Evolutionary conservation across 2,113 vertebrate genomes (phyloP).

Genomic region (Psephotus haematonotus): DNA sequence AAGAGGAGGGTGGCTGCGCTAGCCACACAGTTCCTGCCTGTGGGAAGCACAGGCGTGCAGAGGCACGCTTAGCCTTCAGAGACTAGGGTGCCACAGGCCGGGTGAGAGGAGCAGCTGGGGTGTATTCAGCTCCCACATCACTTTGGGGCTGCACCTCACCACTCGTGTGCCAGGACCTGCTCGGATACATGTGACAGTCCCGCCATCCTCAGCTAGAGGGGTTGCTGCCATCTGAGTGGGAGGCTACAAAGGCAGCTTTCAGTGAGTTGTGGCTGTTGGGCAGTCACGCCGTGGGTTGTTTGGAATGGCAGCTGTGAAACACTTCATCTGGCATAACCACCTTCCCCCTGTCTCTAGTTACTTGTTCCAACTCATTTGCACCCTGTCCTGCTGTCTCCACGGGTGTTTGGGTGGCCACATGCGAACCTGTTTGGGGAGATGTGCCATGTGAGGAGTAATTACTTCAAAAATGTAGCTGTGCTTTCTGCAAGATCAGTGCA

Average conservation of each 20-base stretch:
- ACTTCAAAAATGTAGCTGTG: accelerated
- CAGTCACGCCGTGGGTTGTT: accelerated
- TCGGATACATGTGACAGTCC: accelerated
- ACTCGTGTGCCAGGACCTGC: accelerated
- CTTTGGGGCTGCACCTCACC: background rate
- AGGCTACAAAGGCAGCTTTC: background rate
- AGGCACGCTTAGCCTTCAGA: too few species aligned
- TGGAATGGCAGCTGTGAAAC: background rate
- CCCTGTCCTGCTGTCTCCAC: background rate
- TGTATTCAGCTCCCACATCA: background rate
- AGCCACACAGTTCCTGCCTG: background rate
- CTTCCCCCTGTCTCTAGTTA: accelerated
- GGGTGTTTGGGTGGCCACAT: background rate
- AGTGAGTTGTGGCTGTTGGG: accelerated
- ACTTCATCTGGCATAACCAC: accelerated
- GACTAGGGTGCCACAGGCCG: background rate
- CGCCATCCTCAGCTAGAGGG: accelerated
- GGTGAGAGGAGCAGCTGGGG: background rate
- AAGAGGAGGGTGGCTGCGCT: accelerated
- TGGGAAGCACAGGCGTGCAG: background rate
- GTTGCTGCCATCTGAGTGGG: background rate
- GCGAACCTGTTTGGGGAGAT: background rate
- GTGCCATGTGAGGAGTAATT: accelerated
- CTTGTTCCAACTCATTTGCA: background rate
- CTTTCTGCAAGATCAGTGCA: background rate